Percentiles rank a stretch among this genome's conserved stretches.
Conservation (phyloP, 2,797 vertebrate species). For the Pelobates cultripes region DNA sequence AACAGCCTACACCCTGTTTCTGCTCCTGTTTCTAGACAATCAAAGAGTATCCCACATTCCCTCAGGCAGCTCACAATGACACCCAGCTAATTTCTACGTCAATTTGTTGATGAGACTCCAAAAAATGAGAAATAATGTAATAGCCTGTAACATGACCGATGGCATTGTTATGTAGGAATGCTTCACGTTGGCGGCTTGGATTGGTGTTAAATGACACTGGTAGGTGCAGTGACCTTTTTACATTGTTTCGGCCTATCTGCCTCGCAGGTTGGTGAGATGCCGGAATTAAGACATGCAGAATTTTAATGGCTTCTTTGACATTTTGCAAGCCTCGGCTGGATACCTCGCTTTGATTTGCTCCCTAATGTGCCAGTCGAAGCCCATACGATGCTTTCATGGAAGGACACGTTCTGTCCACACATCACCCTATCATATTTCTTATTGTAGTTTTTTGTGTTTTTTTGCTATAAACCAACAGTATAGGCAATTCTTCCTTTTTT, state of each 20-base stretch:
- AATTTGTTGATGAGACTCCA: no score
- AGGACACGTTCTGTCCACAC: conserved; percentile 52
- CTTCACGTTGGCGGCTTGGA: no score
- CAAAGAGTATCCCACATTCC: no score
- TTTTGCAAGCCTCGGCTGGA: conserved; percentile 61
- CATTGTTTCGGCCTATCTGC: conserved; percentile 38
- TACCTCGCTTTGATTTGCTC: conserved; percentile 63
- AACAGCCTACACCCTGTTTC: no score
- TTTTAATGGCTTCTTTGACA: conserved; percentile 63
- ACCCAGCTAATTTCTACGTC: no score
- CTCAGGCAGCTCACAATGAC: no score
- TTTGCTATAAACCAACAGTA: no score
- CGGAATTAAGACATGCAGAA: conserved; percentile 60
- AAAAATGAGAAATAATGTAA: no score
- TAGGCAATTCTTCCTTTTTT: neutral
- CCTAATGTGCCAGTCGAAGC: conserved; percentile 52
- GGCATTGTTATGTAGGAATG: no score
- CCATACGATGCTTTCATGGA: conserved; percentile 39
- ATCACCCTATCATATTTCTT: conserved; percentile 48
- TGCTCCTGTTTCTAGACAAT: no score
- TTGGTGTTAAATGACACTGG: conserved; percentile 58
- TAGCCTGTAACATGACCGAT: no score
- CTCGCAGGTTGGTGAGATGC: conserved; percentile 50
- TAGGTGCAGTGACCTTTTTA: conserved; percentile 63
- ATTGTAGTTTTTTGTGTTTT: no score